phyloP scores from a whole-genome alignment of 2,888 invertebrate species.

The Heterodera filipjevi region DNA sequence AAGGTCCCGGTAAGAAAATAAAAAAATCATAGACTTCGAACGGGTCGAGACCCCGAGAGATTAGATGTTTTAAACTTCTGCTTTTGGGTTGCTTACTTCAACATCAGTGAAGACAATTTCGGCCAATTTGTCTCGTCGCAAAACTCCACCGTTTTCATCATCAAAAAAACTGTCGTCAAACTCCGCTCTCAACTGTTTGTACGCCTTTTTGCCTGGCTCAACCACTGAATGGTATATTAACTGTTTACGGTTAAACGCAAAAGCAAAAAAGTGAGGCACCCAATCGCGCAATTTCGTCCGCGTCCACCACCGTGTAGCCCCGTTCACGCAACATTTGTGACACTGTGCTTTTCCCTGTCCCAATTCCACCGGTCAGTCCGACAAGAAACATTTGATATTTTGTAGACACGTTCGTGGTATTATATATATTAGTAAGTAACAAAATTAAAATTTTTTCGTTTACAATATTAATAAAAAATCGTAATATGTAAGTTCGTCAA shows the following conservation, averaged over 20 bases:
- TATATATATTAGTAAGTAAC: no score
- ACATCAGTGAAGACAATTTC: constrained; percentile 53
- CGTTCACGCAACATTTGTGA: constrained; percentile 39
- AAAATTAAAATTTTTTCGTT: no score
- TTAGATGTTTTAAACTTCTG: no score
- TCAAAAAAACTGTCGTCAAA: constrained; percentile 60
- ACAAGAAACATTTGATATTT: constrained; percentile 50
- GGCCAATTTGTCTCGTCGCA: constrained; percentile 55
- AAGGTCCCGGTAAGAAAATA: no score
- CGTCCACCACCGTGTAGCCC: constrained; percentile 57
- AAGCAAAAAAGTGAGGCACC: constrained; percentile 41
- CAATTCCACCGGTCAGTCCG: constrained; percentile 61
- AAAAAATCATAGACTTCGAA: no score
- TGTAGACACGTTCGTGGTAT: no score
- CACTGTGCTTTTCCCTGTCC: constrained; percentile 59
- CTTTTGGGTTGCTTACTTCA: constrained; percentile 39
- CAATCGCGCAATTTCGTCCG: constrained; percentile 59
- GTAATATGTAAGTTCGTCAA: no score
- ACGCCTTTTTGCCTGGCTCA: constrained; percentile 55
- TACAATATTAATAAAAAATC: no score
- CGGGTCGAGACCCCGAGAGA: no score
- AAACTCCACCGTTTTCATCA: constrained; percentile 53
- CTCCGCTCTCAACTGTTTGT: constrained; percentile 48
- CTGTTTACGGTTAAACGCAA: no score
- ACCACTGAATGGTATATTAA: constrained; percentile 57